Conservation (phyloP, 2,797 vertebrate species). For the Helostoma temminkii region DNA sequence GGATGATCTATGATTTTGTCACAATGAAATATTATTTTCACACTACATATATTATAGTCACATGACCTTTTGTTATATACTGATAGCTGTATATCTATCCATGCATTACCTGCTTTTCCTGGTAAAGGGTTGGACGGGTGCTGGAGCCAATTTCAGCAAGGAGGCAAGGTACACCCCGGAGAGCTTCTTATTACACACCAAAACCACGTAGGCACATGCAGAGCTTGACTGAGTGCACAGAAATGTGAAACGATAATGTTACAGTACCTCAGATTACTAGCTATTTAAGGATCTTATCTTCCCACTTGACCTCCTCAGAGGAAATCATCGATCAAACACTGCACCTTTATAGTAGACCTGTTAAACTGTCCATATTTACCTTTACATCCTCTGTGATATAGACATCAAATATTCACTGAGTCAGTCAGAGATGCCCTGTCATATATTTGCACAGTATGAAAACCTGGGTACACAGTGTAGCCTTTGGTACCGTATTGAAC, state of each 20-base stretch:
- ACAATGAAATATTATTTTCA: no score
- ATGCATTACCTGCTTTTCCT: no score
- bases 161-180: no score
- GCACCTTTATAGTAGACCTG: neutral
- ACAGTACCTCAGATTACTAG: neutral
- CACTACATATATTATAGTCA: no score
- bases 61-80: no score
- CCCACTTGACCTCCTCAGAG: neutral
- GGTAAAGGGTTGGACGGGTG: no score
- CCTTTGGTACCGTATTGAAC: conserved; percentile 3
- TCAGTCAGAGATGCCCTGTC: neutral
- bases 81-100: no score
- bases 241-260: neutral
- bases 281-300: neutral
- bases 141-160: no score
- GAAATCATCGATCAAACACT: neutral
- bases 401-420: neutral
- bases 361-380: neutral
- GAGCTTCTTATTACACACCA: no score
- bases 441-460: conserved; percentile 1
- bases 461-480: neutral
- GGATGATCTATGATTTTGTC: neutral
- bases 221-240: no score
- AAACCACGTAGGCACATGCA: no score
- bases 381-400: neutral